phyloP scores from a whole-genome alignment of 1,140 invertebrate species.

The Heliconius hewitsoni region DNA sequence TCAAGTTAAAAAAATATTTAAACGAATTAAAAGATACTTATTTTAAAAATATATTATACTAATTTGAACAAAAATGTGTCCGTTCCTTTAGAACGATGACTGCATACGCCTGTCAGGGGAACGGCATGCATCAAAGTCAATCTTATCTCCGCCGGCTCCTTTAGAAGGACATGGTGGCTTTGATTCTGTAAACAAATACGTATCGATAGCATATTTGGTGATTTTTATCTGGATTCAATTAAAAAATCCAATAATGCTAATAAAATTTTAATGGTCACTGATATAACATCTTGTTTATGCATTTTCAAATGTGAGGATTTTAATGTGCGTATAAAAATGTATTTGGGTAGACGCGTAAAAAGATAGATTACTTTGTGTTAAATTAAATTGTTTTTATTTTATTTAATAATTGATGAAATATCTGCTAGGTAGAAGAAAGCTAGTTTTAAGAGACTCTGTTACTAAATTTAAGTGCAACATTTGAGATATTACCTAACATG shows the following conservation, averaged over 20 bases:
- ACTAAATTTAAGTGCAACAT: too few species aligned
- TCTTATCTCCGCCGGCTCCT: slow-evolving; percentile 45
- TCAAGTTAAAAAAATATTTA: too few species aligned
- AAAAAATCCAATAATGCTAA: not conserved
- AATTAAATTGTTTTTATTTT: not conserved
- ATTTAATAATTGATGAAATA: not conserved
- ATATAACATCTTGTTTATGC: not conserved
- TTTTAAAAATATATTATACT: not conserved
- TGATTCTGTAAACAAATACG: slow-evolving; percentile 36
- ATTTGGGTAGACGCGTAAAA: not conserved
- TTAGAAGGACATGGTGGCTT: slow-evolving; percentile 21
- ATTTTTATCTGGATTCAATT: slow-evolving; percentile 17
- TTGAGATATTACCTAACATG: too few species aligned
- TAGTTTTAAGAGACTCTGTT: too few species aligned
- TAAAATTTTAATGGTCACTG: not conserved
- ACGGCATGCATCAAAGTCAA: slow-evolving; percentile 57
- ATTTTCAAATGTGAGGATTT: not conserved
- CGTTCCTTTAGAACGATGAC: slow-evolving; percentile 32
- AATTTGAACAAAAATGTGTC: not conserved
- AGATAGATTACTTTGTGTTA: not conserved
- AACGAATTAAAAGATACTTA: too few species aligned
- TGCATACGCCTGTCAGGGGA: slow-evolving; percentile 49
- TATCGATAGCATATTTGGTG: slow-evolving; percentile 18
- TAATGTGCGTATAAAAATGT: not conserved
- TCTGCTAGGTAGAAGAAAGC: too few species aligned